Base-by-base conservation (phyloP, 2,888 invertebrate species). In the Drosophila acutilabella region DNA sequence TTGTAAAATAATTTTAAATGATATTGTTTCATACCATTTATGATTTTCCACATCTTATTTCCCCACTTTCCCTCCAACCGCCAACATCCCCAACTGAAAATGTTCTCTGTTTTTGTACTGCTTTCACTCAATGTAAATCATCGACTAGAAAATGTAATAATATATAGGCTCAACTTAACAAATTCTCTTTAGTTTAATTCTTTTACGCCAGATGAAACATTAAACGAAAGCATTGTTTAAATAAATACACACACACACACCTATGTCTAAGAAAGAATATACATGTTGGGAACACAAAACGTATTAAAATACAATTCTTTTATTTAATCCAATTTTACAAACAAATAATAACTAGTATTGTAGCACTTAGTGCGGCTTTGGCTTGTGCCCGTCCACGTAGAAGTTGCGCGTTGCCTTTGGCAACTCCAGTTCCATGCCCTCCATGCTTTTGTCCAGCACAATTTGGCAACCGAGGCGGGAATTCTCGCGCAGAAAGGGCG, bases 321-420 rank as follows among this genome's bases (percentile, higher is more conserved):
- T 60, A 64, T 74, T 76, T 58, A 58, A 61, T 48, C 42, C 44
- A 16, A 50, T 42, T 41, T 16, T 50, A 48, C 1, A 36, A 36
- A 36, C 36, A 11, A 33, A 64, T 30, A 48, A 64, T 51, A 69
- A 70, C 50, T 71, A 65, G 33, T 48, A 53, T 20, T 16, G 40
- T 13, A 44, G 10, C 1, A 6, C 13, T 52, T 93, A 99, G 93
- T 99, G 99, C 1, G 98, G 97, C 81, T 97, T 95, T 0, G 99
- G 99, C 81, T 96, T 97, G 91, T 99, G 98, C 14, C 99, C 99
- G 91, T 99, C 99, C 2, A 99, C 99, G 92, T 98, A 98, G 92
- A 98, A 99, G 92, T 99, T 99, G 72, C 98, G 94, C 2, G 98
- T 98, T 50, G 97, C 97, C 91, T 95, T 94, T 0, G 98, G 98